Base-by-base conservation (phyloP, 2,888 invertebrate species). In the Pachycephus smyrnensis region DNA sequence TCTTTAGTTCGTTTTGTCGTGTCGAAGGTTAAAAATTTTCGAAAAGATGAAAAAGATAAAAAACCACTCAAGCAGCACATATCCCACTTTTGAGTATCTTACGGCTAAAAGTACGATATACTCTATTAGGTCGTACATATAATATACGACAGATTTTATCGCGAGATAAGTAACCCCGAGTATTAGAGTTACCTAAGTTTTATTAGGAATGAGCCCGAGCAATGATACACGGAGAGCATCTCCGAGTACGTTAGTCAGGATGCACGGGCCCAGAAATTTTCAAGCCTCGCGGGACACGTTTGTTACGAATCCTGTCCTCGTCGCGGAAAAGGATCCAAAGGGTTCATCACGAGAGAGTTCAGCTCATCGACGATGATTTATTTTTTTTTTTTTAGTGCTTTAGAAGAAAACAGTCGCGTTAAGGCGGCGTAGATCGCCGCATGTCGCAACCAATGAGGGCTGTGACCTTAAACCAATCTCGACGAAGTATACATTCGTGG, bases 391-490 rank as follows among this genome's bases (percentile, higher is more conserved):
- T 77, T 32, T 85, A 85, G 79, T 69, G 75, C 78, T 81, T 80
- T 85, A 85, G 78, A 69, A 23, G 23, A 55, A 23, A 15, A 23
- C 55, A 55, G 55, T 55, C 55, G 55, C 75, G 76, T 76, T 55
- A 69, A 80, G 81, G 77, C 80, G 80, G 80, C 79, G 75, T 80
- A 68, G 77, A 80, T 80, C 81, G 81, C 80, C 73, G 80, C 78
- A 81, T 75, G 80, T 84, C 83, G 83, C 84, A 86, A 85, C 84
- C 83, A 55, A 85, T 82, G 81, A 89, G 85, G 89, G 89, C 89
- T 89, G 89, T 89, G 89, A 89, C 86, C 84, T 79, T 73, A 81
- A 80, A 81, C 71, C 69, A 76, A 80, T 78, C 74, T 69, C 68
- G 73, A 77, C 35, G 15, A 75, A 79, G 68, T 55, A 68, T 55